Percentiles rank a stretch among this genome's conserved stretches.
Evolutionary conservation across 2,888 invertebrate genomes (phyloP).

Genomic region (Protodeltote pygarga): DNA sequence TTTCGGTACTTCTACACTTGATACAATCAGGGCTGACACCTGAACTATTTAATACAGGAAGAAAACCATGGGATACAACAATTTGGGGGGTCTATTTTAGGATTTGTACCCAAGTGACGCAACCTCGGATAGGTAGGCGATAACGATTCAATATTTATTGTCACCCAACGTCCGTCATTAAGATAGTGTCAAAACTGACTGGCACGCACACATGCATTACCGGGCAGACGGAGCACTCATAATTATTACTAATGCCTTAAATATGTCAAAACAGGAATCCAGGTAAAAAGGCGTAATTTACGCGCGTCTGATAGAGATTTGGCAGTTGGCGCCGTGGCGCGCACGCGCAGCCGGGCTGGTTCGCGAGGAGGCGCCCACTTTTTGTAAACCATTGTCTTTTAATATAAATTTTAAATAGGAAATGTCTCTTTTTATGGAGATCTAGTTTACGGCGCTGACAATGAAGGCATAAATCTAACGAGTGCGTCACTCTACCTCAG

Average conservation of each 20-base stretch:
- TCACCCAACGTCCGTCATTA: conserved; percentile 85
- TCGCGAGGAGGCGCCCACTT: conserved; percentile 83
- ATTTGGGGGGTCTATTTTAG: conserved; percentile 82
- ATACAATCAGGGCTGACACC: conserved; percentile 17
- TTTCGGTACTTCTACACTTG: conserved; percentile 36
- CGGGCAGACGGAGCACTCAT: conserved; percentile 80
- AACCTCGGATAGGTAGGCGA: conserved; percentile 77
- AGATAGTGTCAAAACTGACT: conserved; percentile 86
- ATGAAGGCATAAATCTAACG: conserved; percentile 86
- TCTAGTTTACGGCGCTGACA: conserved; percentile 86
- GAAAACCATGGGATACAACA: conserved; percentile 41
- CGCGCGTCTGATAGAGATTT: conserved; percentile 86
- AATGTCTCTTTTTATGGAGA: conserved; percentile 86
- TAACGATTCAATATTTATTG: conserved; percentile 86
- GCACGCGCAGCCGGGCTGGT: conserved; percentile 62
- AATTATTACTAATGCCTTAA: conserved; percentile 87
- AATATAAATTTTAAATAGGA: conserved; percentile 87
- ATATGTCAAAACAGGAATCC: conserved; percentile 87
- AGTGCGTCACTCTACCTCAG: conserved; percentile 76
- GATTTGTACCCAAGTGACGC: conserved; percentile 73
- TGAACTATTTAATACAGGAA: conserved; percentile 26
- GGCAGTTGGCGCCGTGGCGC: conserved; percentile 84
- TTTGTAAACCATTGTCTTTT: conserved; percentile 86
- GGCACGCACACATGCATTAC: conserved; percentile 77
- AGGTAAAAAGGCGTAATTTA: conserved; percentile 87